phyloP scores from a whole-genome alignment of 2,797 vertebrate genomes.

The Rhinoraja longicauda region DNA sequence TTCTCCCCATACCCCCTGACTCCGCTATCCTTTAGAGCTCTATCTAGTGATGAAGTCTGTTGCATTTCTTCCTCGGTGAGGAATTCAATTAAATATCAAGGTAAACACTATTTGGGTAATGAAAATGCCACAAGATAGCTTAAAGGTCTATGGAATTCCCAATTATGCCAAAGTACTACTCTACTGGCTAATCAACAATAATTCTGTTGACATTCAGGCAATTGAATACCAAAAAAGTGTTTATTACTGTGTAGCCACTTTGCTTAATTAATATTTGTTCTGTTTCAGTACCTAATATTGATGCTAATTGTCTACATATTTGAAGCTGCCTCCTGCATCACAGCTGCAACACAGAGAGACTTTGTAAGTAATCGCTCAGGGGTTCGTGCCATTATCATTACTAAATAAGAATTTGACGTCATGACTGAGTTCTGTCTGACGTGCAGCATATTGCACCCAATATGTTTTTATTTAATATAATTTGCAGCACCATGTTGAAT shows the following conservation, averaged over 20 bases:
- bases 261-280: conserved; percentile 32
- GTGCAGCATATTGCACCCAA: neutral
- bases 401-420: neutral
- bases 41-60: neutral
- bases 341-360: conserved; percentile 61
- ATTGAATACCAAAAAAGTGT: no score
- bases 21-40: no score
- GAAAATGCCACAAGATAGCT: neutral
- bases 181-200: neutral
- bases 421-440: neutral
- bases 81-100: neutral
- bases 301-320: conserved; percentile 67
- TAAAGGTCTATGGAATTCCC: no score
- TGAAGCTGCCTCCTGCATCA: conserved; percentile 71
- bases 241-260: neutral
- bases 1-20: no score
- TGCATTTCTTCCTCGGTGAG: neutral
- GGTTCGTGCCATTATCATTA: neutral
- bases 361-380: conserved; percentile 56
- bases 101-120: neutral
- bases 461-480: neutral
- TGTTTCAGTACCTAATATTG: conserved; percentile 63
- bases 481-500: neutral
- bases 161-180: neutral
- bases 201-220: neutral